These are phyloP conservation scores for Distichodus sexfasciatus DNA, from an alignment of 2,797 vertebrate species.

Conservation along the genomic window DNA sequence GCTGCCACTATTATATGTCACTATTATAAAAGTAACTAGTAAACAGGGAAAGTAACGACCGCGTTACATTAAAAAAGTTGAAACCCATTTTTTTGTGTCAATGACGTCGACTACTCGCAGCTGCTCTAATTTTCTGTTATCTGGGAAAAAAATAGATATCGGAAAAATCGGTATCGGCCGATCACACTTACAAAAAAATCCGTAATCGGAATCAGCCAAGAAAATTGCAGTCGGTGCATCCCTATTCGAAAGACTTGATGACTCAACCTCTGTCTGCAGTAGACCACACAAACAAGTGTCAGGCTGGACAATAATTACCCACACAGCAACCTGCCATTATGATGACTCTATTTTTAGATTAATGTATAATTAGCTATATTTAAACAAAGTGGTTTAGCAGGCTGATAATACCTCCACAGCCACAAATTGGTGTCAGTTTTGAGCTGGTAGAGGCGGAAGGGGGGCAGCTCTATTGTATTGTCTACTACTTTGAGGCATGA, in stretches of 20 bases:
- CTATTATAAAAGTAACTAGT: too few species aligned
- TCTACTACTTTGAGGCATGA: slow-evolving; percentile 43
- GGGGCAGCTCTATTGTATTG: slow-evolving; percentile 32
- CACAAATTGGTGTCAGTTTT: slow-evolving; percentile 56
- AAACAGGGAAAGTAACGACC: too few species aligned
- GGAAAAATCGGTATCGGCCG: too few species aligned
- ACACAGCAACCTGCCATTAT: slow-evolving; percentile 51
- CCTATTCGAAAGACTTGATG: slow-evolving; percentile 36
- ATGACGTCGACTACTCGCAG: too few species aligned
- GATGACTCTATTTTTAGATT: slow-evolving; percentile 54
- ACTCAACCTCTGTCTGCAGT: slow-evolving; percentile 38
- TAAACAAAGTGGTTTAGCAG: slow-evolving; percentile 47
- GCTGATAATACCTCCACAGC: slow-evolving; percentile 51
- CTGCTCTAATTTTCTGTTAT: too few species aligned
- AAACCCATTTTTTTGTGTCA: too few species aligned
- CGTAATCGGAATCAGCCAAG: too few species aligned
- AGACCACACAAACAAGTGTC: slow-evolving; percentile 46
- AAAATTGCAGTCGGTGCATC: too few species aligned
- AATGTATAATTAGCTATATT: slow-evolving; percentile 53
- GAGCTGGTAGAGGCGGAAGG: slow-evolving; percentile 26
- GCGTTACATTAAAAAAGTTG: too few species aligned
- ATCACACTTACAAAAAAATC: too few species aligned
- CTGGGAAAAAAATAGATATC: too few species aligned
- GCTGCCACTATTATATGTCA: too few species aligned
- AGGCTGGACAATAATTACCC: slow-evolving; percentile 49